Percentiles rank a stretch among this genome's conserved stretches.
Conservation (phyloP, 2,888 invertebrate species). For the Charanyca ferruginea region DNA sequence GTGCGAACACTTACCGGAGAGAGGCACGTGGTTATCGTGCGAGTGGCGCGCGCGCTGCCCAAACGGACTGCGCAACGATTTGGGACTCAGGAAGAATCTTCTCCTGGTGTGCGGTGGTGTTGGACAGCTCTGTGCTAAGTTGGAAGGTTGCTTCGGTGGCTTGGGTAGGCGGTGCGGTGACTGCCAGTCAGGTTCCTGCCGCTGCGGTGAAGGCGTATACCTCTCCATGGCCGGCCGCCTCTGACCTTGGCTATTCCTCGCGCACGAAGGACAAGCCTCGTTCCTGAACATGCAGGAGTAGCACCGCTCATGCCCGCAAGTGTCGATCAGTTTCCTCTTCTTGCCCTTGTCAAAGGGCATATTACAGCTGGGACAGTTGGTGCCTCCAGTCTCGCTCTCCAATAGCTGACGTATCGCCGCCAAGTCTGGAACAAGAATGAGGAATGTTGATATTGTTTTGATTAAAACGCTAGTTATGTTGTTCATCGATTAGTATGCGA, state of each 20-base stretch:
- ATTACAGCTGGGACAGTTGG: conserved; percentile 96
- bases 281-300: conserved; percentile 98
- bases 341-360: conserved; percentile 99
- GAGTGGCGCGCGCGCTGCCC: conserved; percentile 89
- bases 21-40: conserved; percentile 92
- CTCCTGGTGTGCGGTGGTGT: conserved; percentile 95
- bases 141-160: conserved; percentile 90
- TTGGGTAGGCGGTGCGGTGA: conserved; percentile 91
- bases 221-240: conserved; percentile 85
- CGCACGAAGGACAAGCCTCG: conserved; percentile 97
- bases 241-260: conserved; percentile 82
- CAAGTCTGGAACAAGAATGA: conserved; percentile 92
- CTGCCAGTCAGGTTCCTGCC: conserved; percentile 86
- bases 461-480: conserved; percentile 53
- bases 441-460: conserved; percentile 63
- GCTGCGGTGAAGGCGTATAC: conserved; percentile 86
- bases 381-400: conserved; percentile 94
- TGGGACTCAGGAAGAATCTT: conserved; percentile 96
- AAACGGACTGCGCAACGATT: conserved; percentile 95
- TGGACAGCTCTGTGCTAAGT: conserved; percentile 94
- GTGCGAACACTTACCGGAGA: conserved; percentile 92
- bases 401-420: conserved; percentile 95
- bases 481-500: conserved; percentile 65
- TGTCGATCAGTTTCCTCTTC: conserved; percentile 98
- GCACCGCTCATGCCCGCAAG: conserved; percentile 98